Conservation (phyloP, 2,797 vertebrate species). For the Hoplostethus atlanticus region DNA sequence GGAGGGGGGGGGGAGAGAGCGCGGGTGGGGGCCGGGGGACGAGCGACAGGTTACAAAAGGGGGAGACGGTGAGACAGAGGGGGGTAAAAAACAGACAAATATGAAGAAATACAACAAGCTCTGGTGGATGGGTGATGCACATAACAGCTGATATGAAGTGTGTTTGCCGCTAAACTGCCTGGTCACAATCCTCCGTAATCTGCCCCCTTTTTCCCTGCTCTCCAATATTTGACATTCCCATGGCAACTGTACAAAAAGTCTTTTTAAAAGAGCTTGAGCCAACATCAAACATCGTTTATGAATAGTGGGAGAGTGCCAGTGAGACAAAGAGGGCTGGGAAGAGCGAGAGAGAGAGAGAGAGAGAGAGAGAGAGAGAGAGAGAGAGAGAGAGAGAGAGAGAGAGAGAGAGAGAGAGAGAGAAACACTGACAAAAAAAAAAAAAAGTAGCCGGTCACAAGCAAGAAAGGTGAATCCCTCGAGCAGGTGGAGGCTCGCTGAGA, state of each 20-base stretch:
- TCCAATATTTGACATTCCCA: constrained; percentile 78
- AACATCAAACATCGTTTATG: constrained; percentile 76
- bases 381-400: no score
- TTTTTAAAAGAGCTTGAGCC: constrained; percentile 60
- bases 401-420: no score
- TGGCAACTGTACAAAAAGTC: constrained; percentile 78
- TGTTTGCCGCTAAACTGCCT: constrained; percentile 44
- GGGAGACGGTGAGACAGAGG: constrained; percentile 48
- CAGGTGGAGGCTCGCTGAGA: constrained; percentile 77
- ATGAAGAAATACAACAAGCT: constrained; percentile 46
- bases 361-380: not conserved
- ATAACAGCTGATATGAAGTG: constrained; percentile 38
- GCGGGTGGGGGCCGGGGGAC: constrained; percentile 39
- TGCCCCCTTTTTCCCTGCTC: constrained; percentile 30
- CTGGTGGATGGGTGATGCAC: not conserved
- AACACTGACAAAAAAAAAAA: constrained; percentile 2
- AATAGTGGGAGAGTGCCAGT: constrained; percentile 70
- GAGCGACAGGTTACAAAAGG: constrained; percentile 71
- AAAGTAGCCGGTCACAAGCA: constrained; percentile 50
- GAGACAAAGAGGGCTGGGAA: constrained; percentile 61
- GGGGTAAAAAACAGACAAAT: constrained; percentile 38
- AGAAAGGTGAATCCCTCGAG: constrained; percentile 78
- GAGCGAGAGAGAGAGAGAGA: constrained; percentile 30
- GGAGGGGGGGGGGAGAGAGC: constrained; percentile 47
- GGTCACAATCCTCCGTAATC: constrained; percentile 63